Base-by-base conservation (phyloP, 2,888 invertebrate species). In the Heliconius charithonia region DNA sequence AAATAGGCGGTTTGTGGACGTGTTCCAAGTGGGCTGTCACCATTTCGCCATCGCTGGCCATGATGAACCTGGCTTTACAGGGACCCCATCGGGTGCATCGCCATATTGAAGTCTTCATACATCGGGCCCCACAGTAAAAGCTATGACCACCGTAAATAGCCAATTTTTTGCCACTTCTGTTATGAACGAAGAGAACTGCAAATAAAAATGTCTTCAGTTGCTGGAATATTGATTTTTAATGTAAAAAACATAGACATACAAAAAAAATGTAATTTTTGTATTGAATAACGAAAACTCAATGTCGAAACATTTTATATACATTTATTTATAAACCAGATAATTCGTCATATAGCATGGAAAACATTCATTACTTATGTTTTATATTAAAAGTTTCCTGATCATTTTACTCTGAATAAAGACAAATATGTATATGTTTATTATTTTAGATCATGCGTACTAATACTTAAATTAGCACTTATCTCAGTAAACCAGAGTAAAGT, bases 61-160 rank as follows among this genome's bases (percentile, higher is more conserved):
- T 79, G 7, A 83, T 83, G 80, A 87, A 83, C 65, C 84, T 82
- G 3, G 86, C 84, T 56, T 81, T 85, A 45, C 86, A 87, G 1
- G 75, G 78, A 2, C 82, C 83, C 82, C 85, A 83, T 25, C 82
- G 77, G 0, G 84, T 85, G 71, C 87, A 88, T 0, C 83, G 74
- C 87, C 87, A 88, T 9, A 83, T 84, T 2, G 80, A 80, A 0
- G 84, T 86, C 27, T 29, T 82, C 4, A 78, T 51, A 10, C 81
- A 81, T 0, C 83, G 76, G 0, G 80, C 79, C 2, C 82, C 82
- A 9, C 85, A 85, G 80, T 85, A 86, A 80, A 84, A 89, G 0
- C 87, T 86, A 75, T 85, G 85, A 0, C 85, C 86, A 22, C 83
- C 79, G 25, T 86, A 70, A 1, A 89, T 78, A 0, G 86, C 84